phyloP scores from a whole-genome alignment of 2,888 invertebrate species.

The Nomada ferruginata region DNA sequence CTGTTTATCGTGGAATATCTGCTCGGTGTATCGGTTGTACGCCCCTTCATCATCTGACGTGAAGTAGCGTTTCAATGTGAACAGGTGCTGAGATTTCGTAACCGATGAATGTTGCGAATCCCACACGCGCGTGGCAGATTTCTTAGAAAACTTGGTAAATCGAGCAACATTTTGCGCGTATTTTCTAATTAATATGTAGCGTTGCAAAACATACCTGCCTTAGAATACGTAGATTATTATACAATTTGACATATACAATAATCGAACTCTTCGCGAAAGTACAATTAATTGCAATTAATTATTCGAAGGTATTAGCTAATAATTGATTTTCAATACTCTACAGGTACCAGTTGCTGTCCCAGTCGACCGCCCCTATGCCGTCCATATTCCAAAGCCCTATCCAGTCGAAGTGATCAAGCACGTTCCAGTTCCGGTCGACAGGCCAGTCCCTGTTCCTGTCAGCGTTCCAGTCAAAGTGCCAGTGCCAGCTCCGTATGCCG shows the following conservation, averaged over 20 bases:
- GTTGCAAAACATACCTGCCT: no score
- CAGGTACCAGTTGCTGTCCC: slow-evolving; percentile 82
- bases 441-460: slow-evolving; percentile 79
- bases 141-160: slow-evolving; percentile 7
- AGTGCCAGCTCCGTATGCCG: slow-evolving; percentile 80
- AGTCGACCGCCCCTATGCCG: slow-evolving; percentile 82
- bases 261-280: no score
- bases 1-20: slow-evolving; percentile 44
- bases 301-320: neutral
- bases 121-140: slow-evolving; percentile 1
- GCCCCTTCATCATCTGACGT: slow-evolving; percentile 32
- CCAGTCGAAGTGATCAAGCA: slow-evolving; percentile 82
- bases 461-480: slow-evolving; percentile 78
- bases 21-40: slow-evolving; percentile 5
- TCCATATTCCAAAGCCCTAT: slow-evolving; percentile 81
- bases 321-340: slow-evolving; percentile 7
- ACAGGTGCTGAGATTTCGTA: slow-evolving; percentile 44
- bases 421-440: slow-evolving; percentile 79
- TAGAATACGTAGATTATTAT: no score
- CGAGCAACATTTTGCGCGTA: neutral
- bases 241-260: no score
- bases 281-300: no score
- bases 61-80: slow-evolving; percentile 51
- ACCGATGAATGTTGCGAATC: slow-evolving; percentile 19
- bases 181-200: neutral